These are phyloP conservation scores for Corythaixoides concolor DNA, from an alignment of 2,113 vertebrate genomes.

Conservation along the genomic window DNA sequence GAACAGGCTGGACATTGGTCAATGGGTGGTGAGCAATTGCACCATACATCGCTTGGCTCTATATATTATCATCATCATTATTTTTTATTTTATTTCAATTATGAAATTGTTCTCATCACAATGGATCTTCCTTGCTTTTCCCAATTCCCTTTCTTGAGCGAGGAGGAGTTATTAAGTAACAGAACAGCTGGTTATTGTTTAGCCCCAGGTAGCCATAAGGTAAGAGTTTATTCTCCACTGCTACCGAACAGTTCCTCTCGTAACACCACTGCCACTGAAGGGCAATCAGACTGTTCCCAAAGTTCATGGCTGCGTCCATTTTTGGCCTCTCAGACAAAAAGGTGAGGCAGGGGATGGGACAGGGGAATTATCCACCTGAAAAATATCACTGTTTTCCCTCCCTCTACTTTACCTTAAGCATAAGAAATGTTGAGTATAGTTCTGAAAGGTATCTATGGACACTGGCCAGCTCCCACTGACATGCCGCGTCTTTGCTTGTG, in stretches of 20 bases:
- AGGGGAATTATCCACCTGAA: neutral
- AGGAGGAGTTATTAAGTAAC: too few species aligned
- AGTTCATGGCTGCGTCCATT: rapidly evolving
- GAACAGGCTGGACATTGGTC: too few species aligned
- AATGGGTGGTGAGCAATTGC: too few species aligned
- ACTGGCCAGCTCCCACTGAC: neutral
- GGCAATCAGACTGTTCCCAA: neutral
- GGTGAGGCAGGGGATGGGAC: neutral
- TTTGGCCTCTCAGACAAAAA: neutral
- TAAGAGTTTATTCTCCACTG: neutral
- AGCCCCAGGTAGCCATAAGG: neutral
- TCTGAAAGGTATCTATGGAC: neutral
- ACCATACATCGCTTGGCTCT: too few species aligned
- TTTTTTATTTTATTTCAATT: too few species aligned
- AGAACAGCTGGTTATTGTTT: too few species aligned
- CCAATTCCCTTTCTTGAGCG: too few species aligned
- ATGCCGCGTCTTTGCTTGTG: neutral
- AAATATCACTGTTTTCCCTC: neutral
- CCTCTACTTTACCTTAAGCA: neutral
- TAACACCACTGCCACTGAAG: neutral
- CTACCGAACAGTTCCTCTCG: neutral
- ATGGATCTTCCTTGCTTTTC: too few species aligned
- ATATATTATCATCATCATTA: too few species aligned
- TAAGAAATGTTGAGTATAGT: neutral
- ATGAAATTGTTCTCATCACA: too few species aligned